These are phyloP conservation scores for Dissostichus mawsoni DNA, from an alignment of 2,113 vertebrate genomes.

Conservation along the genomic window DNA sequence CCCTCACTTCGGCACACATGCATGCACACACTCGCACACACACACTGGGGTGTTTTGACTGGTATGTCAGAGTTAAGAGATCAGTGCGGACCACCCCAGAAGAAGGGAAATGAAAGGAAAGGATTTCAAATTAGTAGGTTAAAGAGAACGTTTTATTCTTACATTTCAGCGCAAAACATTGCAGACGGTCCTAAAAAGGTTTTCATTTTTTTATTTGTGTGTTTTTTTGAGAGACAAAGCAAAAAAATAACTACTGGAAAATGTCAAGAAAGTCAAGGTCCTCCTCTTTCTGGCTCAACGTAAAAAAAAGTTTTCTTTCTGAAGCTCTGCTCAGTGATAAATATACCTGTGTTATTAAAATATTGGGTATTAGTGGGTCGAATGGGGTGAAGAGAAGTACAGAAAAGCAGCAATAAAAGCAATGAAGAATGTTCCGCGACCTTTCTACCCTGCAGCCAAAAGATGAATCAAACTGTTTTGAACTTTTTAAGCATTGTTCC, in stretches of 20 bases:
- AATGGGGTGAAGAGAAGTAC: slow-evolving; percentile 10
- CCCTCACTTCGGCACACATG: slow-evolving; percentile 53
- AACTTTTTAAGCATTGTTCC: slow-evolving; percentile 58
- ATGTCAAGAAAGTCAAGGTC: slow-evolving; percentile 62
- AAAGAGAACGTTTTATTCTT: slow-evolving; percentile 16
- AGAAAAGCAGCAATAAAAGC: slow-evolving; percentile 54
- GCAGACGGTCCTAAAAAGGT: slow-evolving; percentile 12
- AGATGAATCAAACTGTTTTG: slow-evolving; percentile 54
- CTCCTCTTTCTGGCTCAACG: slow-evolving; percentile 1
- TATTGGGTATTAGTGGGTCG: slow-evolving; percentile 40
- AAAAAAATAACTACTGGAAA: slow-evolving; percentile 10
- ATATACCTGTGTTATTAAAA: slow-evolving; percentile 62
- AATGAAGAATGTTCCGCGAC: slow-evolving; percentile 63
- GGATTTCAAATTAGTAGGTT: slow-evolving; percentile 39
- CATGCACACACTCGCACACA: not conserved
- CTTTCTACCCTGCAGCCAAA: slow-evolving; percentile 53
- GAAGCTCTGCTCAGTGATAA: slow-evolving; percentile 28
- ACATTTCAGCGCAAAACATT: slow-evolving; percentile 3
- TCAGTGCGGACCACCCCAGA: slow-evolving; percentile 76
- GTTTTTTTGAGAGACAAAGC: slow-evolving; percentile 27
- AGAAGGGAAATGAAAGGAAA: slow-evolving; percentile 45
- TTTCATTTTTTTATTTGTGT: not conserved
- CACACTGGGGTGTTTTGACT: slow-evolving; percentile 72
- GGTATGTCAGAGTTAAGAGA: slow-evolving; percentile 77
- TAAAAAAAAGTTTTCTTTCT: slow-evolving; percentile 42